These are phyloP conservation scores for Zaprionus bogoriensis DNA, from an alignment of 2,888 invertebrate genomes.

Conservation along the genomic window DNA sequence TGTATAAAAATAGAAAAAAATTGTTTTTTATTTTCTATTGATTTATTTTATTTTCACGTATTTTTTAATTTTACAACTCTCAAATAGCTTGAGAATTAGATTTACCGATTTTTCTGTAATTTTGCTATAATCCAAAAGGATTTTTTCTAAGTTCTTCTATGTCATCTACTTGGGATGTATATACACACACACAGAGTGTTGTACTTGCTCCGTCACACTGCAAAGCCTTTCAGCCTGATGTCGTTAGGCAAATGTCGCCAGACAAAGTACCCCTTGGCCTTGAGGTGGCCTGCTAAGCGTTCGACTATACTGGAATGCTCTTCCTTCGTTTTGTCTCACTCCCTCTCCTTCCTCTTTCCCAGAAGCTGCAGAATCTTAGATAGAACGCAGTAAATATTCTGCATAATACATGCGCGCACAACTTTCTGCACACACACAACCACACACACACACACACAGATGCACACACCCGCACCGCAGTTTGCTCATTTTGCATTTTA, in stretches of 20 bases:
- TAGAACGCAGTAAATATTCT: conserved; percentile 64
- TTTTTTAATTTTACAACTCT: too few species aligned
- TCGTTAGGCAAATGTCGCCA: background rate
- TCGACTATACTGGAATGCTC: too few species aligned
- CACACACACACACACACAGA: background rate
- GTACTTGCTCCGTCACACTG: background rate
- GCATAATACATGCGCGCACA: conserved; percentile 58
- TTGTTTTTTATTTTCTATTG: too few species aligned
- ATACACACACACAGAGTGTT: too few species aligned
- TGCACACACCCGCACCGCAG: conserved; percentile 37
- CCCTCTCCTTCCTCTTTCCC: conserved; percentile 18
- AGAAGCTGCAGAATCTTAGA: conserved; percentile 60
- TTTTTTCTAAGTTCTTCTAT: too few species aligned
- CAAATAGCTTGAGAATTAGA: too few species aligned
- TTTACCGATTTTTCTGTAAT: too few species aligned
- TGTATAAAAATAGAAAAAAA: too few species aligned
- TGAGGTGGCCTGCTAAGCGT: too few species aligned
- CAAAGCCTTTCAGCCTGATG: background rate
- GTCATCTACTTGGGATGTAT: too few species aligned
- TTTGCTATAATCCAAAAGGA: too few species aligned
- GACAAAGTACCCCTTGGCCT: background rate
- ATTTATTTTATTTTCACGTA: too few species aligned
- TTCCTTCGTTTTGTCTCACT: background rate
- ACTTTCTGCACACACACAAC: conserved; percentile 4
- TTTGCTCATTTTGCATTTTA: conserved; percentile 77